These are phyloP conservation scores for Agonum fuliginosum DNA, from an alignment of 2,888 invertebrate species.

Conservation along the genomic window DNA sequence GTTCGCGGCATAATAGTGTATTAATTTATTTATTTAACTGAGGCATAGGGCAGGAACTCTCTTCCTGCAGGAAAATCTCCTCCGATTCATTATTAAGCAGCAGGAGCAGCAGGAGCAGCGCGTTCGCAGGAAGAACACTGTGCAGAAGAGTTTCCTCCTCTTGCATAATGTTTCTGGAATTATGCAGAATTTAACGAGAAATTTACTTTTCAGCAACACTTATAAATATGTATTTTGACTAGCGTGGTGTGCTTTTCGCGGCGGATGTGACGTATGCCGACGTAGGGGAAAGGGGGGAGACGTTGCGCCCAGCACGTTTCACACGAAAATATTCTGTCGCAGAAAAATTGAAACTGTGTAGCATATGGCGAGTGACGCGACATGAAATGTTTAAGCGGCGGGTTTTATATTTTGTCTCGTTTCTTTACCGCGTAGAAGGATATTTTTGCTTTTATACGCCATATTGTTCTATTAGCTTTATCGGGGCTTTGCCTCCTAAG, in stretches of 20 bases:
- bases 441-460: too few species aligned
- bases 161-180: conserved; percentile 51
- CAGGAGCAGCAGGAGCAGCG: not conserved
- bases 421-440: too few species aligned
- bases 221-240: conserved; percentile 56
- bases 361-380: conserved; percentile 17
- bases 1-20: not conserved
- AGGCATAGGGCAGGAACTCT: not conserved
- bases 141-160: not conserved
- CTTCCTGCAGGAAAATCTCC: not conserved
- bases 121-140: not conserved
- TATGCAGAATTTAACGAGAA: conserved; percentile 58
- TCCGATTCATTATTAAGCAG: not conserved
- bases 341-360: conserved; percentile 37
- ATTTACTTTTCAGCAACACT: conserved; percentile 57
- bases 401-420: not conserved
- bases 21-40: not conserved
- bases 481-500: too few species aligned
- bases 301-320: conserved; percentile 16
- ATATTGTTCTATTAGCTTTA: too few species aligned
- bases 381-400: not conserved
- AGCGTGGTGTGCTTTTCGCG: not conserved
- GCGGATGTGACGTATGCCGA: conserved; percentile 6
- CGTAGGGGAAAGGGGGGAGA: not conserved
- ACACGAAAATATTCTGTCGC: conserved; percentile 39